These are phyloP conservation scores for Neoascia interrupta DNA, from an alignment of 2,888 invertebrate species.

Conservation along the genomic window DNA sequence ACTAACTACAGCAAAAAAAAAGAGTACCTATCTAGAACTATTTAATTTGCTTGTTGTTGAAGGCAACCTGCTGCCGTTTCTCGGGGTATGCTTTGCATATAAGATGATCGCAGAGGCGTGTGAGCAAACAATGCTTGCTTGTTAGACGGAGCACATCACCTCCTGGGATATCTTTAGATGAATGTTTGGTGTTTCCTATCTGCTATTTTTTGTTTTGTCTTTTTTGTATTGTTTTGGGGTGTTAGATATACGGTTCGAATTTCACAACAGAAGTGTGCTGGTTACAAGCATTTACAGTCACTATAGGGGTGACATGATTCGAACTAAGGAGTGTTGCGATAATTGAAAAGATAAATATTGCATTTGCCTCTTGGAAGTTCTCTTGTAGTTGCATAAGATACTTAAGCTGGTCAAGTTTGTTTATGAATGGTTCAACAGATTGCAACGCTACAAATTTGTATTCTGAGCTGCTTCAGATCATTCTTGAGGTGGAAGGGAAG, in stretches of 20 bases:
- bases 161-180: background rate
- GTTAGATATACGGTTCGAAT: slow-evolving; percentile 60
- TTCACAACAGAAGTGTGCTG: slow-evolving; percentile 41
- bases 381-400: too few relatives aligned
- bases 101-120: slow-evolving; percentile 61
- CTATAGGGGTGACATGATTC: slow-evolving; percentile 22
- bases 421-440: too few relatives aligned
- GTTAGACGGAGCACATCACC: slow-evolving; percentile 40
- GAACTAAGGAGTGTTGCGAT: too few relatives aligned
- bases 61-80: slow-evolving; percentile 40
- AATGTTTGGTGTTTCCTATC: background rate
- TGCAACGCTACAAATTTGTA: too few relatives aligned
- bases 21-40: slow-evolving; percentile 40
- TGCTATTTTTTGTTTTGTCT: slow-evolving; percentile 20
- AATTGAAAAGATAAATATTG: too few relatives aligned
- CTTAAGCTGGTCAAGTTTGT: too few relatives aligned
- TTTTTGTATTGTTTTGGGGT: slow-evolving; percentile 43
- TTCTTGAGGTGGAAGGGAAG: too few relatives aligned
- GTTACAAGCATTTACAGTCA: background rate
- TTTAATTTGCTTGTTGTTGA: slow-evolving; percentile 53
- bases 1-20: slow-evolving; percentile 7
- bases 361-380: too few relatives aligned
- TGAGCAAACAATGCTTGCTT: slow-evolving; percentile 61
- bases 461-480: too few relatives aligned
- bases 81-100: slow-evolving; percentile 15